A percentile compares a stretch with the other conserved stretches of the same genome.
phyloP scores from a whole-genome alignment of 2,888 invertebrate genomes.

The Hedya salicella region DNA sequence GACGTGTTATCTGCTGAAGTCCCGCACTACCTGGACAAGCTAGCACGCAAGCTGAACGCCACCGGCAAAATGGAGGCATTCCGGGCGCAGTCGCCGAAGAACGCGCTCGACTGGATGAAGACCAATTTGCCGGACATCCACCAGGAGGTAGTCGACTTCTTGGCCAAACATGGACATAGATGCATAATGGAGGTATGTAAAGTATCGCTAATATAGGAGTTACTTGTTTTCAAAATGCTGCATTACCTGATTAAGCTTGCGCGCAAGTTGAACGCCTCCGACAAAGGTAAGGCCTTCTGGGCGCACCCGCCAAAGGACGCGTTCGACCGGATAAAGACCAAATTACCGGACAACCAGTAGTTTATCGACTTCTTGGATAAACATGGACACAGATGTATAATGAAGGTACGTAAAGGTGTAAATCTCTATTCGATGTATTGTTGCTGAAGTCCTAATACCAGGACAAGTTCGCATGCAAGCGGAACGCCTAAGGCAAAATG shows the following conservation, averaged over 20 bases:
- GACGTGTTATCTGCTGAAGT: constrained; percentile 91
- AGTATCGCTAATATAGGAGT: too few species aligned
- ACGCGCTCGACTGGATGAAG: constrained; percentile 86
- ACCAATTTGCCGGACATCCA: constrained; percentile 76
- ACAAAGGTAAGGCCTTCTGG: constrained; percentile 77
- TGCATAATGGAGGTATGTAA: constrained; percentile 85
- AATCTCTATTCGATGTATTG: too few species aligned
- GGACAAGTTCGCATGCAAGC: constrained; percentile 71
- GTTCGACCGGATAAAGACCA: constrained; percentile 84
- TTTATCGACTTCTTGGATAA: constrained; percentile 86
- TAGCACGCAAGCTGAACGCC: constrained; percentile 73
- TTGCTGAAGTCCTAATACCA: constrained; percentile 88
- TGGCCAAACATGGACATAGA: constrained; percentile 89
- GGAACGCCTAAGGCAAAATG: constrained; percentile 70
- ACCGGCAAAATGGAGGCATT: constrained; percentile 80
- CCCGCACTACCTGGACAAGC: constrained; percentile 80
- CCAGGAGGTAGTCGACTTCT: constrained; percentile 83
- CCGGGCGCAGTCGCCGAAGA: constrained; percentile 70
- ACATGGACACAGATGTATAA: constrained; percentile 89
- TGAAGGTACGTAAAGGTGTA: constrained; percentile 84
- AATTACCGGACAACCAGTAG: constrained; percentile 75
- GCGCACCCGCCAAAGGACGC: constrained; percentile 77
- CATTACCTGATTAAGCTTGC: constrained; percentile 78
- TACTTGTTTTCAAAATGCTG: too few species aligned
- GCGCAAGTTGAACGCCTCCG: constrained; percentile 69